phyloP scores from a whole-genome alignment of 2,888 invertebrate species.

The Vanessa cardui region DNA sequence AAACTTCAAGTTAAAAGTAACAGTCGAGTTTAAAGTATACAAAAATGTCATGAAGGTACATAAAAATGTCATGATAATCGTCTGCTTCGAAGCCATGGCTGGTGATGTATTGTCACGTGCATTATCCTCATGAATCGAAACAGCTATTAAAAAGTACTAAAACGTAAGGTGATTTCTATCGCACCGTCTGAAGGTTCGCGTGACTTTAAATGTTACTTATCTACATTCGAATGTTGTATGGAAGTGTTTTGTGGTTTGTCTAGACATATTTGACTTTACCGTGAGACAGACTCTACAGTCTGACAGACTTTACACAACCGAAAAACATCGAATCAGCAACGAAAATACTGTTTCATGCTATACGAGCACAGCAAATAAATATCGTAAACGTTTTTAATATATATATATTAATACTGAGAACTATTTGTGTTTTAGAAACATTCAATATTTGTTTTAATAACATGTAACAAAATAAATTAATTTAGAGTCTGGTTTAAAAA shows the following conservation, averaged over 20 bases:
- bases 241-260: slow-evolving; percentile 34
- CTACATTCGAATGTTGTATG: slow-evolving; percentile 34
- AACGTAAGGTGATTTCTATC: slow-evolving; percentile 39
- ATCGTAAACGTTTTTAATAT: no score
- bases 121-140: slow-evolving; percentile 32
- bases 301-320: no score
- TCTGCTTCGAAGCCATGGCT: not conserved
- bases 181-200: slow-evolving; percentile 29
- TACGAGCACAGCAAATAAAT: no score
- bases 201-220: slow-evolving; percentile 40
- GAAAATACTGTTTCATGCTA: no score
- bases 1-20: no score
- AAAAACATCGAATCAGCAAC: no score
- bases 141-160: slow-evolving; percentile 40
- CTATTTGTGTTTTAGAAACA: not conserved
- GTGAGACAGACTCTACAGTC: not conserved
- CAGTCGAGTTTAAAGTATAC: no score
- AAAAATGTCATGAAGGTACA: not conserved
- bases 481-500: slow-evolving; percentile 4
- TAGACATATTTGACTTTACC: slow-evolving; percentile 19
- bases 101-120: slow-evolving; percentile 26
- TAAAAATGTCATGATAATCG: slow-evolving; percentile 7
- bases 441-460: not conserved
- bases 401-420: no score
- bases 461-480: not conserved